These are phyloP conservation scores for Kuschelorhynchus macadamiae DNA, from an alignment of 2,888 invertebrate genomes.

Conservation along the genomic window DNA sequence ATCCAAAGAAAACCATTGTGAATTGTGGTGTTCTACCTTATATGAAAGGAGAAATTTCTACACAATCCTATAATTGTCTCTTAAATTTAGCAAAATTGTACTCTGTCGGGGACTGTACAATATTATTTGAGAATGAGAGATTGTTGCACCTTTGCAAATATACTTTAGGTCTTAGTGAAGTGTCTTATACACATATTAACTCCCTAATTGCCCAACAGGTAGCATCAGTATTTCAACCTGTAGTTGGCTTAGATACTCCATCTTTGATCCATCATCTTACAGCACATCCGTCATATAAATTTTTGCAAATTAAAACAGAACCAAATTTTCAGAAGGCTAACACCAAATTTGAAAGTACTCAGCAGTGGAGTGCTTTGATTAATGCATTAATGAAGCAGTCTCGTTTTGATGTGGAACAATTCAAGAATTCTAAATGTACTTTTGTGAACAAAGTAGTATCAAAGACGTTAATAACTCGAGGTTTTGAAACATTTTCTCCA, in stretches of 20 bases:
- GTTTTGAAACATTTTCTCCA: constrained; percentile 61
- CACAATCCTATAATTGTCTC: constrained; percentile 71
- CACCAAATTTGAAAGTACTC: constrained; percentile 63
- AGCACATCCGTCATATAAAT: constrained; percentile 70
- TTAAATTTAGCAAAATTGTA: constrained; percentile 69
- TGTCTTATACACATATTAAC: constrained; percentile 68
- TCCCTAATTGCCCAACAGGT: constrained; percentile 69
- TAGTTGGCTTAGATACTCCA: constrained; percentile 57
- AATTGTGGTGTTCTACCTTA: constrained; percentile 69
- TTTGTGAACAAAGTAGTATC: constrained; percentile 59
- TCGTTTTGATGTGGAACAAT: constrained; percentile 52
- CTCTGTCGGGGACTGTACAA: constrained; percentile 63
- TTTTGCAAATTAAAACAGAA: constrained; percentile 67
- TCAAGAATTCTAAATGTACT: constrained; percentile 43
- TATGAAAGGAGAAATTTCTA: constrained; percentile 69
- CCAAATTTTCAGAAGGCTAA: constrained; percentile 63
- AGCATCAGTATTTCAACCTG: constrained; percentile 68
- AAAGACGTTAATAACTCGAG: constrained; percentile 68
- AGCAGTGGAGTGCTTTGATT: constrained; percentile 63
- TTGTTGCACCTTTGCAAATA: constrained; percentile 67
- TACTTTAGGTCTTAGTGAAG: constrained; percentile 55
- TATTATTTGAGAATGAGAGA: constrained; percentile 70
- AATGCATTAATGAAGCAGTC: constrained; percentile 50
- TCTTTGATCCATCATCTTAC: constrained; percentile 65
- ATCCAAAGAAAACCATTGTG: constrained; percentile 68